Evolutionary conservation across 2,797 vertebrate species (phyloP).

Genomic region (Girardinus metallicus): DNA sequence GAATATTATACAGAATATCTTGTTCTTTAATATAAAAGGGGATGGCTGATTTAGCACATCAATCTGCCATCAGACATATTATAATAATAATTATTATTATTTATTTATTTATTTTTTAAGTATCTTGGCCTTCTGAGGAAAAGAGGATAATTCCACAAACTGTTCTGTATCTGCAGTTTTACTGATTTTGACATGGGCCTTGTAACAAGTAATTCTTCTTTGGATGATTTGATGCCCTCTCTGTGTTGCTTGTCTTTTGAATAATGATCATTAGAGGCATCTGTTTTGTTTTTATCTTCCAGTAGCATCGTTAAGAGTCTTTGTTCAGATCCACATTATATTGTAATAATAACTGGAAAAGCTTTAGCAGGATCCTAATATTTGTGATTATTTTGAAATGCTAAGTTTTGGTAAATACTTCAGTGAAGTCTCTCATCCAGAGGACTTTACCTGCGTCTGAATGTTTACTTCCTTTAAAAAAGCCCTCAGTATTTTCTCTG

Average conservation of each 20-base stretch:
- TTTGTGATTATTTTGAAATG: neutral
- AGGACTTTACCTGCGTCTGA: neutral
- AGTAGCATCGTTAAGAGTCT: neutral
- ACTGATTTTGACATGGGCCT: neutral
- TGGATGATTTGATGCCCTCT: neutral
- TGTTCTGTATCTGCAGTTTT: neutral
- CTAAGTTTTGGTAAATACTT: neutral
- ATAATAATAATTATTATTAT: no score
- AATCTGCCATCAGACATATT: no score
- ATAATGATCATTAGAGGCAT: neutral
- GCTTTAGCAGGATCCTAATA: slow-evolving; percentile 7
- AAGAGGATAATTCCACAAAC: neutral
- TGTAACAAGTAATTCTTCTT: neutral
- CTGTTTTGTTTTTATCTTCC: neutral
- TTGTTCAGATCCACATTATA: neutral
- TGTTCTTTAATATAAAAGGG: neutral
- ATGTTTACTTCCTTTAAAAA: neutral
- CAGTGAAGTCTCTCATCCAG: neutral
- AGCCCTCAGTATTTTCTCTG: neutral
- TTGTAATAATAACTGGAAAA: neutral
- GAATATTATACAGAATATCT: neutral
- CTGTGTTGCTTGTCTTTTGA: neutral
- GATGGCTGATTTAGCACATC: neutral
- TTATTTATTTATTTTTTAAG: neutral
- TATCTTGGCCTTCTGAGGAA: neutral